Evolutionary conservation across 2,797 vertebrate genomes (phyloP).

Genomic region (Neomorphus geoffroyi): DNA sequence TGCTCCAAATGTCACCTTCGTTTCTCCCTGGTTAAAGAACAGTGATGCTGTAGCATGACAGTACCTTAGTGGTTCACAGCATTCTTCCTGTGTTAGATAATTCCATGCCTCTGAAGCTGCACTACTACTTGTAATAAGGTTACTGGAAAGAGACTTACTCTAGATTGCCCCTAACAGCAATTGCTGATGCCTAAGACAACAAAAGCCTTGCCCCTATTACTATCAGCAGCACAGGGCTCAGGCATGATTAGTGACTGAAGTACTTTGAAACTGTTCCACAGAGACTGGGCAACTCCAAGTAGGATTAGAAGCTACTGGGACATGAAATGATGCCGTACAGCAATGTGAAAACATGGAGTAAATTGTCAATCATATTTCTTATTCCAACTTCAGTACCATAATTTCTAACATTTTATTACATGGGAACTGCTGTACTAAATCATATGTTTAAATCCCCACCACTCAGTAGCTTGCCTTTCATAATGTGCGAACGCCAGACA

Average conservation of each 20-base stretch:
- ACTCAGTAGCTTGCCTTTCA: neutral
- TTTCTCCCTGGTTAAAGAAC: neutral
- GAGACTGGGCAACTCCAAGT: neutral
- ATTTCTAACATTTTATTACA: neutral
- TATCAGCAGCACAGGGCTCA: neutral
- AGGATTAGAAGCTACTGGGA: neutral
- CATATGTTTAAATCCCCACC: neutral
- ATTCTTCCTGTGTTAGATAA: neutral
- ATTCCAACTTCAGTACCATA: neutral
- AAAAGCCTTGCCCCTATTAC: neutral
- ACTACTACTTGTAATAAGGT: neutral
- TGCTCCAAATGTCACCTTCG: neutral
- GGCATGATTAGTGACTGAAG: neutral
- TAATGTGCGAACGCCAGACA: neutral
- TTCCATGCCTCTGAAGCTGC: neutral
- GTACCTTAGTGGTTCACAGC: accelerated
- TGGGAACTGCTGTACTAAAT: neutral
- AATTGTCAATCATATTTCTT: neutral
- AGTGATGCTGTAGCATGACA: neutral
- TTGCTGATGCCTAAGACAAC: neutral
- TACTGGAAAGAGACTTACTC: neutral
- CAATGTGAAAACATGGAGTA: neutral
- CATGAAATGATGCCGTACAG: neutral
- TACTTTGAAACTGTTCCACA: neutral
- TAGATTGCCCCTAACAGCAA: neutral